Base-by-base conservation (phyloP, 1,140 invertebrate species). In the Adoxophyes honmai region DNA sequence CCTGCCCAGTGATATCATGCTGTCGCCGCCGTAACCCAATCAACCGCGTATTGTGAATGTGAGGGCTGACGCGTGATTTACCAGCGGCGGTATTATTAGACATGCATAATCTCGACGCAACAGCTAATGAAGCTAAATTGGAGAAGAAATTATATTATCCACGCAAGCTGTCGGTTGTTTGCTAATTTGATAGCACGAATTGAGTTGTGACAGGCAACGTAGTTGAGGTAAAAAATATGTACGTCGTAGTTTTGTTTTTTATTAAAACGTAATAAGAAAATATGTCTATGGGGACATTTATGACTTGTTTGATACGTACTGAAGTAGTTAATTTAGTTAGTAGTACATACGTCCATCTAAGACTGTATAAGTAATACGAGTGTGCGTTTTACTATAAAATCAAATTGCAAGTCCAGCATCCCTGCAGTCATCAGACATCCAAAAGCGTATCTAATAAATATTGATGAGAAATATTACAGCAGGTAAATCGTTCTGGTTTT, bases 1-100 rank as follows among this genome's bases (percentile, higher is more conserved):
- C 9, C 16, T 63, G 39, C 42, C 21, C 57, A 58, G 59, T 68
- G 66, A 71, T 66, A 63, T 66, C 66, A 71, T 62, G 55, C 55
- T 52, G 51, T 7, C 34, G 56, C 59, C 52, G 35, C 59, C 36
- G 56, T 61, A 63, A 68, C 58, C 55, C 59, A 60, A 71, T 71
- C 60, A 54, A 60, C 55, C 66, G 59, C 60, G 36, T 48, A 59
- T 48, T 48, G 37, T 54, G 52, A 52, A 34, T 52, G 51, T 52
- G 44, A 7, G n/a, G 44, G 13, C 18, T 42, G 52, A 52, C 44
- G 13, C 34, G 34, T 57, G 42, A 52, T 58, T 44, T 18, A 44
- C 39, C 21, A 11, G 18, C 16, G 11, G 15, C 9, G 18, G 8
- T 34, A 37, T 54, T 11, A 37, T 37, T 10, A 28, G 18, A 52